Evolutionary conservation across 2,797 vertebrate species (phyloP).

Genomic region (Micromesistius poutassou): DNA sequence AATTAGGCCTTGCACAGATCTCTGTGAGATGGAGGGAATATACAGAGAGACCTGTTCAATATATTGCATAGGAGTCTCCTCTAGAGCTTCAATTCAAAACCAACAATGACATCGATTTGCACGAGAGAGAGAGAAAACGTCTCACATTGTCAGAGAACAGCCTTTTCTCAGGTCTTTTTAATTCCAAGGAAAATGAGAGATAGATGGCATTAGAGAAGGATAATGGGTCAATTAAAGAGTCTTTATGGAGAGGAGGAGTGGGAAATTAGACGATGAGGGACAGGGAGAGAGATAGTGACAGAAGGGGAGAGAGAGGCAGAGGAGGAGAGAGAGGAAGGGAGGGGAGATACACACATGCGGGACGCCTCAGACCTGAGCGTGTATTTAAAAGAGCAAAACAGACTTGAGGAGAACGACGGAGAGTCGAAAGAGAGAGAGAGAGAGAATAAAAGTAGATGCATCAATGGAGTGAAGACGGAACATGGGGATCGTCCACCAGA

Average conservation of each 20-base stretch:
- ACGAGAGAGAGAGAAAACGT: background rate
- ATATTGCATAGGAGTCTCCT: constrained; percentile 8
- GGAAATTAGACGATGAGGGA: constrained; percentile 53
- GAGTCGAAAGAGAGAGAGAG: constrained; percentile 62
- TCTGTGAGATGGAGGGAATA: constrained; percentile 55
- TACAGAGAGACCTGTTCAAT: constrained; percentile 50
- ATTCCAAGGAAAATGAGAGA: constrained; percentile 15
- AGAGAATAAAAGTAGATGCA: background rate
- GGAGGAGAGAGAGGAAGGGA: background rate
- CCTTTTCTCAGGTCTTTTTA: background rate
- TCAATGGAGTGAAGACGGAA: constrained; percentile 49
- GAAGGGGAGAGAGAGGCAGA: background rate
- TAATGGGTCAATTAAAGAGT: constrained; percentile 34
- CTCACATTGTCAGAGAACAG: background rate
- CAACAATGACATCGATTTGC: background rate
- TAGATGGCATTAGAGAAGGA: constrained; percentile 23
- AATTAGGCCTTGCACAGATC: constrained; percentile 61
- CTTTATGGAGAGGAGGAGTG: constrained; percentile 59
- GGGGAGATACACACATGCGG: constrained; percentile 57
- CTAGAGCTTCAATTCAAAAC: constrained; percentile 20
- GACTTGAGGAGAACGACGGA: constrained; percentile 53
- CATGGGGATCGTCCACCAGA: constrained; percentile 72
- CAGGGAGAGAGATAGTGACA: constrained; percentile 42
- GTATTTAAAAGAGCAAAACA: constrained; percentile 69
- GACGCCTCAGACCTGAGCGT: constrained; percentile 58